phyloP scores from a whole-genome alignment of 1,140 invertebrate genomes.

The Arion vulgaris region DNA sequence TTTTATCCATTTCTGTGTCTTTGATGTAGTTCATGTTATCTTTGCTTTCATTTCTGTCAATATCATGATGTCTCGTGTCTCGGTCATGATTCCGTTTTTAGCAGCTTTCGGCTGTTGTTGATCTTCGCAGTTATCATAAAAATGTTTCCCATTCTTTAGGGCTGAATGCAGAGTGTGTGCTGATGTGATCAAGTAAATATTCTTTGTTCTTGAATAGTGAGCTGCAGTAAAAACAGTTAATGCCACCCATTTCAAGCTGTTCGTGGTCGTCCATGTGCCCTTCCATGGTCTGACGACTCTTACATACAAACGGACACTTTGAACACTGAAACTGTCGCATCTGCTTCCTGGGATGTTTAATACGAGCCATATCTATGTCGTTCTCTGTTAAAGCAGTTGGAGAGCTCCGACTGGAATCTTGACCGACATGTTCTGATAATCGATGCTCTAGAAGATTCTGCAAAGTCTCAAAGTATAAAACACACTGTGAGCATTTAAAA shows the following conservation, averaged over 20 bases:
- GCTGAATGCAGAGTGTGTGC: slow-evolving; percentile 61
- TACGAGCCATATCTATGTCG: slow-evolving; percentile 43
- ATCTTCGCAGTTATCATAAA: slow-evolving; percentile 43
- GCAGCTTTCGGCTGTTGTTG: slow-evolving; percentile 11
- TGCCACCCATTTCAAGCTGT: slow-evolving; percentile 44
- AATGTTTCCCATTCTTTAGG: slow-evolving; percentile 54
- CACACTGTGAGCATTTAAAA: slow-evolving; percentile 66
- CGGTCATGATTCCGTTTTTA: neutral
- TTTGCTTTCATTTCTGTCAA: too few species aligned
- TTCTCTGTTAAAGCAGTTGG: slow-evolving; percentile 16
- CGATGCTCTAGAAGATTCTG: slow-evolving; percentile 67
- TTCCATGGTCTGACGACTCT: slow-evolving; percentile 53
- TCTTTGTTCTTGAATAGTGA: slow-evolving; percentile 56
- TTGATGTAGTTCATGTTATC: too few species aligned
- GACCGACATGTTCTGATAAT: slow-evolving; percentile 48
- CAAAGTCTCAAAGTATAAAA: slow-evolving; percentile 58
- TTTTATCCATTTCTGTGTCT: neutral
- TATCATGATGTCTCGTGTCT: too few species aligned
- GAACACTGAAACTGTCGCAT: slow-evolving; percentile 61
- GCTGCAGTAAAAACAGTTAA: slow-evolving; percentile 60
- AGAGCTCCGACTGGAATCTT: slow-evolving; percentile 25
- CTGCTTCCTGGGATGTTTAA: slow-evolving; percentile 63
- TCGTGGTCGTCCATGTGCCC: slow-evolving; percentile 62
- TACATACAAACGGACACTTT: slow-evolving; percentile 62
- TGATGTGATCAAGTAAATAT: slow-evolving; percentile 59